A percentile compares a stretch with the other conserved stretches of the same genome.
Evolutionary conservation across 2,797 vertebrate genomes (phyloP).

Genomic region (Rhynchotus rufescens): DNA sequence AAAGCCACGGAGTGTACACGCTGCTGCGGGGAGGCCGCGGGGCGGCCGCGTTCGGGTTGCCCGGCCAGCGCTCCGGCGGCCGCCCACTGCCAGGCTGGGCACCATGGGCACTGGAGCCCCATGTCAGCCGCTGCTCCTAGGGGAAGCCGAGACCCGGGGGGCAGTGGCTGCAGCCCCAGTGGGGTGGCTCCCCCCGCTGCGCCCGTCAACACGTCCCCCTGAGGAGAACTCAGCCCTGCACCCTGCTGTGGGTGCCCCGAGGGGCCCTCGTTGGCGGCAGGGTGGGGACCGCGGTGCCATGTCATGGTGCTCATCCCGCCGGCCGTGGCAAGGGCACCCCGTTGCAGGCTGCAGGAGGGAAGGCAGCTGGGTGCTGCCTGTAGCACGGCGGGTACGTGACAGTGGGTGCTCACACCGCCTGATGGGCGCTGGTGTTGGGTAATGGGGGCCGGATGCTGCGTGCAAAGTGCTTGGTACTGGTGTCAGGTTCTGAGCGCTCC

Average conservation of each 20-base stretch:
- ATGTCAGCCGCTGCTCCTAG: too few relatives aligned
- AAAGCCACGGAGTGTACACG: neutral
- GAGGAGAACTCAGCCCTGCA: neutral
- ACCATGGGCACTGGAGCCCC: too few relatives aligned
- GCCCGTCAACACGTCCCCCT: neutral
- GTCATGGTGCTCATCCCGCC: neutral
- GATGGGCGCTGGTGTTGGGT: too few relatives aligned
- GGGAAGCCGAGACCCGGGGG: neutral
- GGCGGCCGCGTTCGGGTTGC: neutral
- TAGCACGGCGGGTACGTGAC: neutral
- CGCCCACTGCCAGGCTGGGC: neutral
- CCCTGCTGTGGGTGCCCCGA: neutral
- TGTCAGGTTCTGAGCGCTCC: too few relatives aligned
- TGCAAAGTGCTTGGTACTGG: neutral
- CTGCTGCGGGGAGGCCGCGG: neutral
- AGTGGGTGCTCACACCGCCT: too few relatives aligned
- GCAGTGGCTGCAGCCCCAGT: neutral
- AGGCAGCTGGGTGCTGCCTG: rapidly evolving
- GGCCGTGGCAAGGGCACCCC: neutral
- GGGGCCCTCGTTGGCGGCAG: too few relatives aligned
- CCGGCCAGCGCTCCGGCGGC: neutral
- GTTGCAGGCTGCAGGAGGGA: neutral
- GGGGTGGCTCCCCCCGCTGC: too few relatives aligned
- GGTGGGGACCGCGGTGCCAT: neutral
- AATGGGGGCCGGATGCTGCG: neutral